Percentiles rank a stretch among this genome's conserved stretches.
phyloP scores from a whole-genome alignment of 2,113 vertebrate species.

The Anhinga rufa region DNA sequence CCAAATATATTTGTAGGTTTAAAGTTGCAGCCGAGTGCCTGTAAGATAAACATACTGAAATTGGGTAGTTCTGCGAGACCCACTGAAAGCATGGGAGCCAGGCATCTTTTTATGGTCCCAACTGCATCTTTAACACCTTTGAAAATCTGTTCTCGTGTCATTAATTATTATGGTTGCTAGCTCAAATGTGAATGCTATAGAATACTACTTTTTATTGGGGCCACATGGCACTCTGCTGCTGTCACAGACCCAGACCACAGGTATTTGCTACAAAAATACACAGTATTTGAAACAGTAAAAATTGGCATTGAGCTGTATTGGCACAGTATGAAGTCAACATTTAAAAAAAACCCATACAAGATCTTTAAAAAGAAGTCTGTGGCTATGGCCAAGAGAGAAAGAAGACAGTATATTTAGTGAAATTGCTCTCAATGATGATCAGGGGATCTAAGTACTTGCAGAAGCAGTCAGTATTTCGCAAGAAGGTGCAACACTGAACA shows the following conservation, averaged over 20 bases:
- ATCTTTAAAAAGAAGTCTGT: background rate
- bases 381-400: background rate
- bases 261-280: background rate
- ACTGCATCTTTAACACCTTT: background rate
- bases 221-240: background rate
- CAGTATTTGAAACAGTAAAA: background rate
- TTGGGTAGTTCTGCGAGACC: background rate
- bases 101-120: background rate
- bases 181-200: background rate
- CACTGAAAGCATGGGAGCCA: background rate
- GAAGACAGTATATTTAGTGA: background rate
- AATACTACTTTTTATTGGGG: background rate
- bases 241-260: background rate
- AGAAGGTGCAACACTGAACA: background rate
- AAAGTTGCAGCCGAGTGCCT: background rate
- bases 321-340: background rate
- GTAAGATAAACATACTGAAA: background rate
- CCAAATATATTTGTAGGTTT: background rate
- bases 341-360: background rate
- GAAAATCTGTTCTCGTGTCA: background rate
- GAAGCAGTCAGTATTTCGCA: background rate
- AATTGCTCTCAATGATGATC: background rate
- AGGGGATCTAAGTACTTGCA: background rate
- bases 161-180: background rate
- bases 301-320: background rate